Evolutionary conservation across 2,797 vertebrate genomes (phyloP), one percentile per base, ranked within the genome.

Genomic region (Discoglossus pictus): DNA sequence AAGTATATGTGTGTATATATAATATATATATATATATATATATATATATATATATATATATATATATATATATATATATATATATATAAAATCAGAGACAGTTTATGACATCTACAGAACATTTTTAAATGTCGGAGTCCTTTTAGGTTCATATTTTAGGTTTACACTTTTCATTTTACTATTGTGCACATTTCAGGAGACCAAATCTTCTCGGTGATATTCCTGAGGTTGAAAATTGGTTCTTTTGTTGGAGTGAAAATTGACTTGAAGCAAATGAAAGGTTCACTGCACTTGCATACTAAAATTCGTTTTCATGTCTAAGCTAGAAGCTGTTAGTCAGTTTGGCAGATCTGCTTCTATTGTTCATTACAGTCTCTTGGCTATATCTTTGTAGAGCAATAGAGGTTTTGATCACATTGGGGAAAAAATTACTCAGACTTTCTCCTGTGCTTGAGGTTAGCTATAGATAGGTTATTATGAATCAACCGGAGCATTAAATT

Each of bases 161-260:
- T n/a, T n/a, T 24, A 20, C 12, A 9, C 6, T 38, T 39, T 39
- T 8, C 23, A 6, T 21, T 55, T 35, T 55, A 17, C 25, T 38
- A 38, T 38, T 55, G 12, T 38, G 10, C 21, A 8, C n/a, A 5
- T 55, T 55, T 55, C 17, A 55, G n/a, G 18, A 12, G 52, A 55
- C 10, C 7, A 23, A 16, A 31, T 31, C 42, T 44, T 11, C 52
- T 55, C 52, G 39, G 9, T 39, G 52, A 51, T 31, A 16, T 51
- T 31, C n/a, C 24, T 23, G 10, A 13, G 31, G 9, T 21, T 21
- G 34, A 39, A 23, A 55, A 55, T 55, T 23, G 34, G 34, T 55
- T 38, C 17, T 23, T 39, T 39, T 55, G 52, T 55, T 55, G 52
- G 18, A 55, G n/a, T 38, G 35, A 35, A 55, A 38, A 36, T 55